phyloP scores from a whole-genome alignment of 2,797 vertebrate species.

The Leucoraja ocellata region DNA sequence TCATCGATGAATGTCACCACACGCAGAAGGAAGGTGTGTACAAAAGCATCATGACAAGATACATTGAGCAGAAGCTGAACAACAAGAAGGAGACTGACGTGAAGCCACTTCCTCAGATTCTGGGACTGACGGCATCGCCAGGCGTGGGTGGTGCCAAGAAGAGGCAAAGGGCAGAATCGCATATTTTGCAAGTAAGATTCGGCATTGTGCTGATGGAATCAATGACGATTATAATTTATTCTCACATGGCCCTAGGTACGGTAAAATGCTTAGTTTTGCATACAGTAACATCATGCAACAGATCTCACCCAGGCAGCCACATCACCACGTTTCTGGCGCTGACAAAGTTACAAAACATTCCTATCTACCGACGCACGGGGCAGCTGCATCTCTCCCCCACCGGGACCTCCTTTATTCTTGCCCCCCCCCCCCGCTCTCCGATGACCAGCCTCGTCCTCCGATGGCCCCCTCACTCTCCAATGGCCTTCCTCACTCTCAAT shows the following conservation, averaged over 20 bases:
- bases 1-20: conserved; percentile 95
- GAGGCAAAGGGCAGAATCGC: conserved; percentile 69
- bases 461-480: no score
- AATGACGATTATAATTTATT: background rate
- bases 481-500: no score
- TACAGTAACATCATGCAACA: background rate
- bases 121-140: conserved; percentile 88
- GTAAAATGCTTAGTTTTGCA: no score
- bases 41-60: conserved; percentile 88
- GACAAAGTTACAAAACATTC: no score
- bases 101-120: conserved; percentile 73
- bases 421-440: no score
- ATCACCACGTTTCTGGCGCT: no score
- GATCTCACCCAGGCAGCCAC: no score
- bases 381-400: no score
- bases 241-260: background rate
- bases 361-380: no score
- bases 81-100: conserved; percentile 59
- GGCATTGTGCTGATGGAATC: background rate
- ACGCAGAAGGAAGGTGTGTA: conserved; percentile 87
- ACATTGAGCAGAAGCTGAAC: conserved; percentile 75
- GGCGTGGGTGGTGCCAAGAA: conserved; percentile 80
- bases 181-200: conserved; percentile 81
- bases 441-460: no score
- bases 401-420: no score